Evolutionary conservation across 2,113 vertebrate species (phyloP), one percentile per base, ranked within the genome.

Genomic region (Zosterops lateralis): DNA sequence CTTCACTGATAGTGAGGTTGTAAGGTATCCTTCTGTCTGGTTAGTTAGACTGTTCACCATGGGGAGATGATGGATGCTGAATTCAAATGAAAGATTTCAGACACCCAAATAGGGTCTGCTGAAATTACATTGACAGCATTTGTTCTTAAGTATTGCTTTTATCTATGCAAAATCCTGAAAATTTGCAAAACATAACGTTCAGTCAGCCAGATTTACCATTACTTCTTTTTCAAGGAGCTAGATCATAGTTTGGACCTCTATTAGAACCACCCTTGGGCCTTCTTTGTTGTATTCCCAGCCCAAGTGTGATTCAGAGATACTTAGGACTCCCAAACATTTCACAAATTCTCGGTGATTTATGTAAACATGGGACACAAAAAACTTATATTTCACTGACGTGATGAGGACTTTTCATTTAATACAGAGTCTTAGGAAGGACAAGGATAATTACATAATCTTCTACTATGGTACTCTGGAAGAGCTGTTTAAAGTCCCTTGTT

Each of bases 21-120:
- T 60, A 70, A 84, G 42, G 65, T 89, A 71, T 31, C 67, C 68
- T 83, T 57, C 24, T 91, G 48, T 56, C 56, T 88, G 75, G 8
- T 80, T 96, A 83, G 68, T 87, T 84, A 89, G 73, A 67, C 66
- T 90, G n/a, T 82, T 89, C 87, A 32, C 74, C 42, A 32, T 28
- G 26, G 8, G 15, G 54, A 57, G 44, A 65, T 87, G 48, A 57
- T 53, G 67, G 87, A 81, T 21, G 7, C 32, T 80, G 54, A 60
- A 86, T 93, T 94, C 3, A 1, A 44, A 80, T 89, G 50, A 91
- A 93, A 89, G 36, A 68, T 70, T 92, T 95, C 86, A 72, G 80
- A 81, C 61, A 58, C 38, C 16, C 44, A 87, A 22, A 65, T 25
- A 90, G 32, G 21, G 95, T 74, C 95, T 56, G 45, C 42, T 79